Conservation (phyloP, 53 echinoderm and acorn worm species). For the Holothuria leucospilota region DNA sequence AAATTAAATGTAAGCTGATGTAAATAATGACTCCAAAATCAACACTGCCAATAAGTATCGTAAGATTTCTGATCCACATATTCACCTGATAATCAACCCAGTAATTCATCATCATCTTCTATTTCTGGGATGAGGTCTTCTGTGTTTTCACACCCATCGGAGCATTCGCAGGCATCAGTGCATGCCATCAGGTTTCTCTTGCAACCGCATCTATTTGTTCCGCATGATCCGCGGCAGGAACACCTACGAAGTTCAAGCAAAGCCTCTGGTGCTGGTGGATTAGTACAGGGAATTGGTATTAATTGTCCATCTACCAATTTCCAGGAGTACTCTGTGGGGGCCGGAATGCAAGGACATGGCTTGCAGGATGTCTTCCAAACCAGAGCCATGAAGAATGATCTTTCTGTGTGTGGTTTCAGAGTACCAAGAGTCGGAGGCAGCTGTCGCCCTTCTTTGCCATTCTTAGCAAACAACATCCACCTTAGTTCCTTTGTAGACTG, state of each 20-base stretch:
- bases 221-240: not conserved
- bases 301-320: too few species aligned
- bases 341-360: not conserved
- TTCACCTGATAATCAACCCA: too few species aligned
- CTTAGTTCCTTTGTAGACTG: slow-evolving; percentile 26
- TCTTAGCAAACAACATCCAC: slow-evolving; percentile 49
- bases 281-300: not conserved
- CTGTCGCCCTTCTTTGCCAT: slow-evolving; percentile 4
- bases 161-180: slow-evolving; percentile 35
- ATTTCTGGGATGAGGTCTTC: not conserved
- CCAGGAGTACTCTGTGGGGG: too few species aligned
- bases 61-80: too few species aligned
- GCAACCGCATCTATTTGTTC: slow-evolving; percentile 22
- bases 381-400: too few species aligned
- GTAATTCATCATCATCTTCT: slow-evolving; percentile 6
- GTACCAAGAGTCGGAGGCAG: not conserved
- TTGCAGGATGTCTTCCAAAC: too few species aligned
- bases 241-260: slow-evolving; percentile 23
- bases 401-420: too few species aligned
- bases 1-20: too few species aligned
- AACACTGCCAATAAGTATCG: too few species aligned
- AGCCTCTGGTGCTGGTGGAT: slow-evolving; percentile 54
- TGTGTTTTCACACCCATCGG: slow-evolving; percentile 39
- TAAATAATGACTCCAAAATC: too few species aligned
- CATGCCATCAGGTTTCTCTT: slow-evolving; percentile 28